A percentile compares a stretch with the other conserved stretches of the same genome.
Conservation (phyloP, 2,113 vertebrate genomes). For the Ploceus nigricollis region DNA sequence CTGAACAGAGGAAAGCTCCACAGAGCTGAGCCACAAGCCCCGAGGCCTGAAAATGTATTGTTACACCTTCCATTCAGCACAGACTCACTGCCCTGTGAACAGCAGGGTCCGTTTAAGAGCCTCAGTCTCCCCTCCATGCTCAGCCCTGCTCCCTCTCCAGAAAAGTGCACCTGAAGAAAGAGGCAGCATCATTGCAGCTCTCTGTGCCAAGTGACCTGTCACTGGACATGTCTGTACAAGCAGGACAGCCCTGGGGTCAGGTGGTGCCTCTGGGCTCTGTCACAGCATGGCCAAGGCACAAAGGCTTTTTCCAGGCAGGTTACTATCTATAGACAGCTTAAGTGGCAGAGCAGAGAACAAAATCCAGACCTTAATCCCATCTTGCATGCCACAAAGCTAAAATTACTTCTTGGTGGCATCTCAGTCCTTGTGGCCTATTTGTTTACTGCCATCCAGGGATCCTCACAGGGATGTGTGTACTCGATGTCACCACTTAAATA, state of each 20-base stretch:
- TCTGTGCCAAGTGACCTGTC: not conserved
- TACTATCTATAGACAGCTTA: slow-evolving; percentile 28
- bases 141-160: not conserved
- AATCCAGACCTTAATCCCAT: slow-evolving; percentile 30
- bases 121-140: not conserved
- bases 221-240: not conserved
- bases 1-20: not conserved
- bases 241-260: not conserved
- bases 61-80: not conserved
- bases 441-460: not conserved
- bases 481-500: not conserved
- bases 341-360: not conserved
- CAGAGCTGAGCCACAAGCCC: not conserved
- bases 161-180: not conserved
- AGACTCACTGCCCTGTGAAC: not conserved
- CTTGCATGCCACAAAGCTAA: not conserved
- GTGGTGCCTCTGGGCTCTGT: not conserved
- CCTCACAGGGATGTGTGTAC: not conserved
- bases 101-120: not conserved
- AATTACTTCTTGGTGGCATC: not conserved
- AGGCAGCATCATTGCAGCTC: not conserved
- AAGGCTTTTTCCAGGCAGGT: not conserved
- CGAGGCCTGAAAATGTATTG: not conserved
- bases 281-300: not conserved
- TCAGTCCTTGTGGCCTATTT: not conserved